Percentiles rank a stretch among this genome's conserved stretches.
phyloP scores from a whole-genome alignment of 2,888 invertebrate species.

The Ethmia dodecea region DNA sequence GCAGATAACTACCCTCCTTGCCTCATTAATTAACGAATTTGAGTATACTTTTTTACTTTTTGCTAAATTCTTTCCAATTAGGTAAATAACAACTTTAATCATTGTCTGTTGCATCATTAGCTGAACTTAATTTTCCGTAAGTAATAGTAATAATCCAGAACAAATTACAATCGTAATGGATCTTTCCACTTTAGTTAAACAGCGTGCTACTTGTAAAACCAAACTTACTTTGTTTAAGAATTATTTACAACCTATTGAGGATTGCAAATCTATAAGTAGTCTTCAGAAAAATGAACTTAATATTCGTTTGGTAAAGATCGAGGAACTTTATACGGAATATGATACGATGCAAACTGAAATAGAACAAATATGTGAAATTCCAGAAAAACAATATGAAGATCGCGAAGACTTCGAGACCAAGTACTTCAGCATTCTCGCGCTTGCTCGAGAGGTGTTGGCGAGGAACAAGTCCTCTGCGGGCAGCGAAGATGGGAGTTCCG shows the following conservation, averaged over 20 bases:
- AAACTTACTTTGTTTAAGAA: background rate
- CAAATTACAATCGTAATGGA: no score
- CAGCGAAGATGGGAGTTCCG: background rate
- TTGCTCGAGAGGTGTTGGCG: slow-evolving; percentile 9
- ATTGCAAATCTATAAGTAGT: background rate
- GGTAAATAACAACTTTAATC: no score
- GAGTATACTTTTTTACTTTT: no score
- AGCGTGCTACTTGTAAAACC: background rate
- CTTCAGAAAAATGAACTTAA: slow-evolving; percentile 4
- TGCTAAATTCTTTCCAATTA: no score
- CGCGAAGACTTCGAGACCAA: slow-evolving; percentile 9
- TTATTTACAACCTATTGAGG: background rate
- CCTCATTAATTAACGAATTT: no score
- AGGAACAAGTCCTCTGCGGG: background rate
- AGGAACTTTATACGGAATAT: slow-evolving; percentile 11
- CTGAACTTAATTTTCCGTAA: no score
- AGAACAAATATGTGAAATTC: slow-evolving; percentile 11
- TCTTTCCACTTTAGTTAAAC: no score
- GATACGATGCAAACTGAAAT: slow-evolving; percentile 12
- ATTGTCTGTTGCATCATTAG: no score
- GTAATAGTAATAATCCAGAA: no score
- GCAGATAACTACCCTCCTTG: no score
- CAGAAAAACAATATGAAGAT: slow-evolving; percentile 11
- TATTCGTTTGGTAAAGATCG: slow-evolving; percentile 10
- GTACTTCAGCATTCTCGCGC: slow-evolving; percentile 12